Conservation (phyloP, 2,888 invertebrate genomes). For the Aelia acuminata region DNA sequence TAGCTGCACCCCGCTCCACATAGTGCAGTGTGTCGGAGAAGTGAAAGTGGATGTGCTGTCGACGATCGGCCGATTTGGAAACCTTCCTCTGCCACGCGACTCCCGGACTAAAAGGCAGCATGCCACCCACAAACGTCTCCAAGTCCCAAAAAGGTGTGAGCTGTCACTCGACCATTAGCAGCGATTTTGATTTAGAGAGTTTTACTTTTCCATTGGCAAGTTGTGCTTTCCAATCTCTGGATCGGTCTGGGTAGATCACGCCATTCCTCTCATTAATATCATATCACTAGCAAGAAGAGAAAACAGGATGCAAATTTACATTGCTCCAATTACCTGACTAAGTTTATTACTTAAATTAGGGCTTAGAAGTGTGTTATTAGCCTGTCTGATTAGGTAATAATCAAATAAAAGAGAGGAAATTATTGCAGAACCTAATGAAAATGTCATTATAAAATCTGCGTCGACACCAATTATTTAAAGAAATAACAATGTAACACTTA, state of each 20-base stretch:
- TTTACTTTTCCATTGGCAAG: not conserved
- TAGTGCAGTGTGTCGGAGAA: not conserved
- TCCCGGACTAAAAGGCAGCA: not conserved
- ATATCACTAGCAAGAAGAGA: not conserved
- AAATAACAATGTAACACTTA: no score
- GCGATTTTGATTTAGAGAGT: not conserved
- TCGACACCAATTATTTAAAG: no score
- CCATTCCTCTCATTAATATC: conserved; percentile 15
- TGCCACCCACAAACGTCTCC: not conserved
- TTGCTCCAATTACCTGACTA: not conserved
- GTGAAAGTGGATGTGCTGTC: not conserved
- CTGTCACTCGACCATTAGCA: not conserved
- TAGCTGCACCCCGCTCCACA: not conserved
- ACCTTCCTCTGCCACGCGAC: not conserved
- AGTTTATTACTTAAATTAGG: not conserved
- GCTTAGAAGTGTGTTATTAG: not conserved
- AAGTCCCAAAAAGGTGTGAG: not conserved
- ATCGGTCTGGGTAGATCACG: not conserved
- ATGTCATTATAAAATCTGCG: no score
- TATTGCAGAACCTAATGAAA: no score
- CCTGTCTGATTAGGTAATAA: no score
- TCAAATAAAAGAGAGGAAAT: no score
- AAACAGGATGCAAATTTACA: conserved; percentile 5
- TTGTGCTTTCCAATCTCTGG: not conserved
- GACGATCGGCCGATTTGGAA: not conserved